phyloP scores from a whole-genome alignment of 2,888 invertebrate species.

The Callyntrura sp. region DNA sequence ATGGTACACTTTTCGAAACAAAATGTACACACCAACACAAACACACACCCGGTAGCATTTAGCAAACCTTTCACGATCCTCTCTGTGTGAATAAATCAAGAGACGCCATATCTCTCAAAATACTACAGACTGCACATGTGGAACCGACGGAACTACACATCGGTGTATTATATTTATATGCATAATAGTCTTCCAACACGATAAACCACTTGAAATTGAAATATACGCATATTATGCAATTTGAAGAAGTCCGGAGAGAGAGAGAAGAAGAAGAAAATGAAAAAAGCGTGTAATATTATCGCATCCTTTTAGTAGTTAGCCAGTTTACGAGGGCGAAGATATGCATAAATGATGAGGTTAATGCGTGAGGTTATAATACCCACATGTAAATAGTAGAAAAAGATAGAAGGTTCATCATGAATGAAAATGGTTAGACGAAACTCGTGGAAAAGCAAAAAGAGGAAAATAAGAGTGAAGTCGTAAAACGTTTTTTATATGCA shows the following conservation, averaged over 20 bases:
- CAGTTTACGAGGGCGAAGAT: conserved; percentile 36
- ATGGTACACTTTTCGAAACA: neutral
- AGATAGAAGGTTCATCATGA: conserved; percentile 6
- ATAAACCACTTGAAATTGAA: conserved; percentile 22
- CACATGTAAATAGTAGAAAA: conserved; percentile 38
- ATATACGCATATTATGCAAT: conserved; percentile 8
- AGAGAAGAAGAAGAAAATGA: no score
- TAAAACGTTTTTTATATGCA: conserved; percentile 24
- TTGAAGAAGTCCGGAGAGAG: no score
- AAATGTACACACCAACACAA: neutral
- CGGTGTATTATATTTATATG: no score
- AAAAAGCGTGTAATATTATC: conserved; percentile 23
- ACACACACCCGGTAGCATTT: no score
- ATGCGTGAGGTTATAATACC: conserved; percentile 56
- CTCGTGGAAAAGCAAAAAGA: conserved; percentile 1
- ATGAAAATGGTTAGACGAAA: conserved; percentile 58
- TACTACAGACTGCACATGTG: neutral
- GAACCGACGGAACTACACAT: no score
- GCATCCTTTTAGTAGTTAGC: neutral
- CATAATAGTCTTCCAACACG: neutral
- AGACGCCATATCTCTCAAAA: neutral
- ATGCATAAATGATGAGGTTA: conserved; percentile 35
- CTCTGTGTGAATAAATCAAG: no score
- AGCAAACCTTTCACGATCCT: neutral
- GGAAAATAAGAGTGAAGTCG: neutral